These are phyloP conservation scores for Torymus aiolomorphi DNA, from an alignment of 2,888 invertebrate species.

Conservation along the genomic window DNA sequence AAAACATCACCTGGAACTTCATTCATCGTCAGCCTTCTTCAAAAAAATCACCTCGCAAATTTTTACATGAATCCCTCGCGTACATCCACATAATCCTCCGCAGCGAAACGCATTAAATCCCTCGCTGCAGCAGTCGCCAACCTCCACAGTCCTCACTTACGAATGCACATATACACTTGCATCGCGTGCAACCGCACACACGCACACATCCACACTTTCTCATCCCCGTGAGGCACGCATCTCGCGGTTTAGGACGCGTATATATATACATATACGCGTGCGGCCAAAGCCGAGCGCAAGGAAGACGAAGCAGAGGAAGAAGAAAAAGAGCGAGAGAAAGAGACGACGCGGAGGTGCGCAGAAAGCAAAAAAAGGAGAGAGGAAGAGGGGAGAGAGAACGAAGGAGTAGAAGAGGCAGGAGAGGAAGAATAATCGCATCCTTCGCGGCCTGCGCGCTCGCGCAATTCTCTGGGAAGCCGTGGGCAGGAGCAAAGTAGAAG, in stretches of 20 bases:
- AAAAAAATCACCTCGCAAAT: no score
- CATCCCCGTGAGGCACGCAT: conserved; percentile 41
- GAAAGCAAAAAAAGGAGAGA: conserved; percentile 24
- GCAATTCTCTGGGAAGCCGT: conserved; percentile 56
- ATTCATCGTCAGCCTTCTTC: no score
- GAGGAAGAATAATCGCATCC: conserved; percentile 57
- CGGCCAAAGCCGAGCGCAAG: conserved; percentile 12
- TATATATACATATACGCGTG: not conserved
- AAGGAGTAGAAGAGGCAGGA: conserved; percentile 20
- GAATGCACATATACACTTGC: not conserved
- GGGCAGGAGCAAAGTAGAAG: conserved; percentile 59
- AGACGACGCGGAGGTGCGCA: conserved; percentile 5
- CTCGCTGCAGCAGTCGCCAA: not conserved
- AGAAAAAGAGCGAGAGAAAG: conserved; percentile 2
- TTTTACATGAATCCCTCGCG: no score
- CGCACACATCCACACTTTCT: conserved; percentile 2
- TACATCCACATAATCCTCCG: no score
- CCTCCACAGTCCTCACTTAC: not conserved
- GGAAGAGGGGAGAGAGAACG: conserved; percentile 8
- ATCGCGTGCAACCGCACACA: conserved; percentile 30
- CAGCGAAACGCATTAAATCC: no score
- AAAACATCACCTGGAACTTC: no score
- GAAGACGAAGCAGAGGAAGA: conserved; percentile 12
- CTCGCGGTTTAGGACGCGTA: conserved; percentile 25
- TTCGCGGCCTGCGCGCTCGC: conserved; percentile 43